Evolutionary conservation across 2,797 vertebrate species (phyloP), one percentile per base, ranked within the genome.

Genomic region (Lagocephalus sceleratus): DNA sequence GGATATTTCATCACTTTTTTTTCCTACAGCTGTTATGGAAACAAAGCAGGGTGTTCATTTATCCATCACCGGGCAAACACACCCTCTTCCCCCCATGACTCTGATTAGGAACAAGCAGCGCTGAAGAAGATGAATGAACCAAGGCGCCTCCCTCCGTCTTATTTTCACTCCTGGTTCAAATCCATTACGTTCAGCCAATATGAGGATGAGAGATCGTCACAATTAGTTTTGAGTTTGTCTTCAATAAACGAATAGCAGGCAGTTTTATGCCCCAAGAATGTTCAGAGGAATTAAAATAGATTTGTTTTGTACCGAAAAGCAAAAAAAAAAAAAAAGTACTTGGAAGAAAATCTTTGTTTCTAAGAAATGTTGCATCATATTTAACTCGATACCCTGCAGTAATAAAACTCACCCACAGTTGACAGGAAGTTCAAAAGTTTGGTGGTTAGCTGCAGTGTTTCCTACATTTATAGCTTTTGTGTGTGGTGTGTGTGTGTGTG

Each of bases 291-390:
- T 82, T 87, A n/a, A n/a, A n/a, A n/a, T n/a, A n/a, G n/a, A n/a
- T 82, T 82, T 89, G 84, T 87, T 82, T 74, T 15, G 47, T 71
- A 82, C 85, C 79, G 85, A 84, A 88, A 85, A 85, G 86, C 86
- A 73, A 66, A 84, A 79, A 57, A 61, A 73, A 73, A 59, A 54
- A 72, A 54, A 75, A 3, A 23, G 47, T 66, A 7, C 3, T 40
- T 15, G 39, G 39, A 17, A 40, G 15, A 17, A 17, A 40, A 71
- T 78, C 78, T 60, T 70, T 67, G 70, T 73, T 89, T 85, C 84
- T 85, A 62, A 81, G 83, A 88, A 89, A 84, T 70, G 82, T 87
- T 77, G 81, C 73, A 69, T 77, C 84, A 86, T 86, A 83, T 85
- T 87, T 83, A 76, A 84, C 81, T 84, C 60, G 73, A 65, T 82